Evolutionary conservation across 2,797 vertebrate genomes (phyloP).

Genomic region (Cyprinella venusta): DNA sequence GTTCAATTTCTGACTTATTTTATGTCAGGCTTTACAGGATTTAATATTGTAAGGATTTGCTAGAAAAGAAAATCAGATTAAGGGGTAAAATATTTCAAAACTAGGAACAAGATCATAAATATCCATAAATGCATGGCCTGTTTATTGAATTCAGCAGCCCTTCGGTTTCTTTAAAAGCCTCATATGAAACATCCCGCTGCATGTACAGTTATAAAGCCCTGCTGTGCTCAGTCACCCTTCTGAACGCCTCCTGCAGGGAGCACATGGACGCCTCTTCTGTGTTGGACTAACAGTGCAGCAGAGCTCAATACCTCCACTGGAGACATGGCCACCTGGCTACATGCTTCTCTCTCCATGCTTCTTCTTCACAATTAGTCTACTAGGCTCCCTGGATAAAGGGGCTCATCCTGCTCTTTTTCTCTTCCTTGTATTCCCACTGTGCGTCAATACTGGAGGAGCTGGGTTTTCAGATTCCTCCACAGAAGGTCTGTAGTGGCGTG

Average conservation of each 20-base stretch:
- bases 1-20: not conserved
- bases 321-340: constrained; percentile 74
- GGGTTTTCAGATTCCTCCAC: constrained; percentile 36
- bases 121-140: constrained; percentile 2
- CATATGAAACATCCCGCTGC: constrained; percentile 62
- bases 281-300: constrained; percentile 74
- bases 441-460: constrained; percentile 6
- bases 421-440: constrained; percentile 33
- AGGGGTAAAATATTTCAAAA: not conserved
- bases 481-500: not conserved
- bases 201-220: constrained; percentile 64
- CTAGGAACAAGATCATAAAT: not conserved
- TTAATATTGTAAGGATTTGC: not conserved
- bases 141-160: constrained; percentile 61
- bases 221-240: constrained; percentile 64
- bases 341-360: constrained; percentile 59
- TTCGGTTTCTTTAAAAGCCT: constrained; percentile 59
- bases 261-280: constrained; percentile 68
- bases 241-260: constrained; percentile 59
- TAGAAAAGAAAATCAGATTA: not conserved
- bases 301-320: constrained; percentile 76
- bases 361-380: constrained; percentile 68
- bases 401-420: constrained; percentile 55
- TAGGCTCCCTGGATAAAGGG: constrained; percentile 67
- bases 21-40: not conserved